Conservation (phyloP, 2,888 invertebrate genomes). For the Habrosyne pyritoides region DNA sequence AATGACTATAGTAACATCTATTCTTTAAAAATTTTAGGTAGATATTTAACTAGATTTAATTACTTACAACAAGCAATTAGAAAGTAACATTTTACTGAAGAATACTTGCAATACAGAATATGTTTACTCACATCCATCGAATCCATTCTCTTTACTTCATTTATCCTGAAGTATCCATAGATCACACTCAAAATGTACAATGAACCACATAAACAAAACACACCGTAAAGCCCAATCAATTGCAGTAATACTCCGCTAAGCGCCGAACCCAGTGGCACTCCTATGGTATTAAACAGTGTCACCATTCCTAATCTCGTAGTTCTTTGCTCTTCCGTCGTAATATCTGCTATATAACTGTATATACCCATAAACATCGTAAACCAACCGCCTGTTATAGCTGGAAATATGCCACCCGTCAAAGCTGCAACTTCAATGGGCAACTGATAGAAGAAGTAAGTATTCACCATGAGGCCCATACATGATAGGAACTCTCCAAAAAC, state of each 20-base stretch:
- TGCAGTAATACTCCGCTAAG: constrained; percentile 90
- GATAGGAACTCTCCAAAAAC: constrained; percentile 92
- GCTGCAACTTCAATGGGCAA: constrained; percentile 92
- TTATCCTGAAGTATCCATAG: constrained; percentile 88
- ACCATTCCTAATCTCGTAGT: constrained; percentile 94
- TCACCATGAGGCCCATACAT: constrained; percentile 89
- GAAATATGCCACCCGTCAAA: constrained; percentile 91
- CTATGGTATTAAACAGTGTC: constrained; percentile 94
- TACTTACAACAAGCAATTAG: no score
- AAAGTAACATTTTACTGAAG: no score
- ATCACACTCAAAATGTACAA: constrained; percentile 89
- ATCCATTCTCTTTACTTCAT: constrained; percentile 84
- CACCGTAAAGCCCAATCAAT: constrained; percentile 92
- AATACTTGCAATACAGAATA: no score
- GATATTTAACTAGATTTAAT: no score
- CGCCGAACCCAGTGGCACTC: constrained; percentile 95
- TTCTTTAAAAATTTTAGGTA: no score
- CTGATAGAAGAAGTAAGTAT: constrained; percentile 91
- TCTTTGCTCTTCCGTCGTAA: constrained; percentile 91
- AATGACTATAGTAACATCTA: no score
- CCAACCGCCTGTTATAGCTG: constrained; percentile 93
- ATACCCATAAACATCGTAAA: constrained; percentile 96
- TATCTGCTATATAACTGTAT: constrained; percentile 94
- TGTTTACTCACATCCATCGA: constrained; percentile 59
- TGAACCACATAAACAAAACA: constrained; percentile 89